Conservation (phyloP, 2,888 invertebrate genomes). For the Aradus depressus region DNA sequence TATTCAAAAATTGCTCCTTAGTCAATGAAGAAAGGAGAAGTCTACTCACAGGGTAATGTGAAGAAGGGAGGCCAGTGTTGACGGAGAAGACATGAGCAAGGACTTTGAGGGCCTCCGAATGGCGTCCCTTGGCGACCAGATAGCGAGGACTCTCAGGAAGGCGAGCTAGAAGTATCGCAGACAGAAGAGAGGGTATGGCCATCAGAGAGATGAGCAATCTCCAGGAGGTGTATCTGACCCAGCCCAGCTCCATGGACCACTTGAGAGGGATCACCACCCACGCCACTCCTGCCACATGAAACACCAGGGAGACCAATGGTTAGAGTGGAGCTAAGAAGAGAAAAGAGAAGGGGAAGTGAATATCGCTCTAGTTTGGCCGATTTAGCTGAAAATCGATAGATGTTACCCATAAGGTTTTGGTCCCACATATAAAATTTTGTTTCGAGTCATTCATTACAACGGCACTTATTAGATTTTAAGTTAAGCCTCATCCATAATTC, state of each 20-base stretch:
- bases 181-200: slow-evolving; percentile 51
- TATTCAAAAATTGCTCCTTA: not conserved
- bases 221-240: slow-evolving; percentile 58
- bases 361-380: too few relatives aligned
- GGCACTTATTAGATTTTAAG: too few relatives aligned
- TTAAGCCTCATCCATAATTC: too few relatives aligned
- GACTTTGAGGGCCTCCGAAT: slow-evolving; percentile 47
- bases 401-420: too few relatives aligned
- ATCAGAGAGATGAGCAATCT: slow-evolving; percentile 56
- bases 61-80: slow-evolving; percentile 41
- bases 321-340: too few relatives aligned
- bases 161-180: slow-evolving; percentile 45
- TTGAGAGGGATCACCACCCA: slow-evolving; percentile 53
- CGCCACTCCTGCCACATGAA: slow-evolving; percentile 48
- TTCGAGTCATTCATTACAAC: too few relatives aligned
- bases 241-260: slow-evolving; percentile 32
- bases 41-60: slow-evolving; percentile 43
- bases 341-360: too few relatives aligned
- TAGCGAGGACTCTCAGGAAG: slow-evolving; percentile 75
- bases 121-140: slow-evolving; percentile 48
- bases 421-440: too few relatives aligned
- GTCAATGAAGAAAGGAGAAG: too few relatives aligned
- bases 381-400: too few relatives aligned
- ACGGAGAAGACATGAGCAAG: slow-evolving; percentile 48
- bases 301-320: not conserved